Conservation (phyloP, 2,888 invertebrate species). For the Hirtodrosophila duncani region DNA sequence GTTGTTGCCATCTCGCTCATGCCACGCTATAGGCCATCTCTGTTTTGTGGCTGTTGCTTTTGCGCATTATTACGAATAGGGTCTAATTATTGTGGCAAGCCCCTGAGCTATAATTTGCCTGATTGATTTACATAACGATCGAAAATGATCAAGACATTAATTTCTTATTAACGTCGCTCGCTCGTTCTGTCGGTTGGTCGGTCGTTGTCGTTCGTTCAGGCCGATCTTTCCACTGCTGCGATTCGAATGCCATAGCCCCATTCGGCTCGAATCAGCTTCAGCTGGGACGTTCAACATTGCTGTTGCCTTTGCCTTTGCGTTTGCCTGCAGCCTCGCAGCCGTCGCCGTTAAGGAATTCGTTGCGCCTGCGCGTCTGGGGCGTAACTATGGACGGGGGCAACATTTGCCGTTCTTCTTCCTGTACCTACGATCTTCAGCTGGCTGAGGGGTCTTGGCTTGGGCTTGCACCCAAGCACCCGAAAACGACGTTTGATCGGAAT, state of each 20-base stretch:
- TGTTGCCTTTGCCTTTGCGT: constrained; percentile 28
- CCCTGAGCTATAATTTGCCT: constrained; percentile 78
- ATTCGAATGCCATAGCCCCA: no score
- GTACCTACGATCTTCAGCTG: constrained; percentile 2
- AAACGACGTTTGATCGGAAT: constrained; percentile 27
- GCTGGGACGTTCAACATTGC: constrained; percentile 40
- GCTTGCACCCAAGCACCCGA: no score
- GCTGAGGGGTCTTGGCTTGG: background rate
- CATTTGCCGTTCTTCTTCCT: constrained; percentile 1
- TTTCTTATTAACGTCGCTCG: constrained; percentile 77
- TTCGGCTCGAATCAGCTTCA: no score
- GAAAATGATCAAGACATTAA: constrained; percentile 79
- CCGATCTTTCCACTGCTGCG: no score
- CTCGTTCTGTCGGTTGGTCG: constrained; percentile 23
- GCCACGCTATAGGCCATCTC: constrained; percentile 8
- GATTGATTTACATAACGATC: constrained; percentile 79
- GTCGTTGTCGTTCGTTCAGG: background rate
- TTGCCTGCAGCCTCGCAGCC: constrained; percentile 7
- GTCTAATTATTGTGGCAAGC: constrained; percentile 78
- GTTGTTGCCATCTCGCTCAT: constrained; percentile 14
- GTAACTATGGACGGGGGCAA: constrained; percentile 50
- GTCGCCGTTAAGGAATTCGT: constrained; percentile 12
- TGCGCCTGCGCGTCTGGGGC: constrained; percentile 50
- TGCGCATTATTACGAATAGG: constrained; percentile 75
- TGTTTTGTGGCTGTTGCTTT: constrained; percentile 36